phyloP scores from a whole-genome alignment of 2,797 vertebrate species.

The Rhabdomys pumilio region DNA sequence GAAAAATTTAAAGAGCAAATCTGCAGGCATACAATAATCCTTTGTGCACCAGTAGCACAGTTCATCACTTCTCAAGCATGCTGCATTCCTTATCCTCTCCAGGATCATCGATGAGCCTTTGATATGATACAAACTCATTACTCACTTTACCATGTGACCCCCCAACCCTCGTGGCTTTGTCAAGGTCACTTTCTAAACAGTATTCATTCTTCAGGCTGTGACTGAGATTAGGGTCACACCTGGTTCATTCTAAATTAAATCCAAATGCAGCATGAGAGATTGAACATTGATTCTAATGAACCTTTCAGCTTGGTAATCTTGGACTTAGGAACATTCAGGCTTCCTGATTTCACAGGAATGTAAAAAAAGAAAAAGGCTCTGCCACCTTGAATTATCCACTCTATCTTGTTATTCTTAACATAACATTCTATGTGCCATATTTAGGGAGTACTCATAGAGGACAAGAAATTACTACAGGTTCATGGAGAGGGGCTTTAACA shows the following conservation, averaged over 20 bases:
- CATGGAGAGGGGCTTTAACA: not conserved
- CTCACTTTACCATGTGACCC: accelerated
- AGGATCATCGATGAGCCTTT: not conserved
- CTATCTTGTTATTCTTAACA: not conserved
- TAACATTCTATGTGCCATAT: not conserved
- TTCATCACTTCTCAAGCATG: not conserved
- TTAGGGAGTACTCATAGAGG: not conserved
- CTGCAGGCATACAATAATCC: not conserved
- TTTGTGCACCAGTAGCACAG: not conserved
- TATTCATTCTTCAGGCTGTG: not conserved
- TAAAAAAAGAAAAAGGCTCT: not conserved
- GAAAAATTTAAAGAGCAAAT: not conserved
- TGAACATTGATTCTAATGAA: not conserved
- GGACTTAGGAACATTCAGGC: not conserved
- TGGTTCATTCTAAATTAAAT: not conserved
- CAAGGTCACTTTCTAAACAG: not conserved
- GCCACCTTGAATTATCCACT: not conserved
- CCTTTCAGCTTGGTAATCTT: not conserved
- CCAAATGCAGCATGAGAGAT: not conserved
- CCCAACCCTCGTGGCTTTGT: accelerated
- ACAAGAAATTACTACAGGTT: not conserved
- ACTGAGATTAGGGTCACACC: not conserved
- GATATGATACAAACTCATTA: not conserved
- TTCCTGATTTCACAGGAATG: not conserved
- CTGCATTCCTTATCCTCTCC: not conserved